Evolutionary conservation across 2,113 vertebrate species (phyloP).

Genomic region (Poeciliopsis prolifica): DNA sequence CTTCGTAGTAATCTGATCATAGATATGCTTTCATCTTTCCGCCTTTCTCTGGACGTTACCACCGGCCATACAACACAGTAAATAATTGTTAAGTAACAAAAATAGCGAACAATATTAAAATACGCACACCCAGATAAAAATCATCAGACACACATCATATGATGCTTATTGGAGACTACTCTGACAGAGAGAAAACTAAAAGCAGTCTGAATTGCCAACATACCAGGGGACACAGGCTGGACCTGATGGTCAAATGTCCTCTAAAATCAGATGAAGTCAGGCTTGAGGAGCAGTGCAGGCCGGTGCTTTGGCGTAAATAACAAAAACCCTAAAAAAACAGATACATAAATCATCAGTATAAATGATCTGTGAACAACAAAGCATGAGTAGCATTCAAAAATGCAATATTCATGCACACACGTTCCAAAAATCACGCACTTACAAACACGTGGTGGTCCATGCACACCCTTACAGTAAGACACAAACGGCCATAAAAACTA

Average conservation of each 20-base stretch:
- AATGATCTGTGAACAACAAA: conserved; percentile 49
- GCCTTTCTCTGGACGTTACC: background rate
- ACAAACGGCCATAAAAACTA: conserved; percentile 57
- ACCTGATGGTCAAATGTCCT: conserved; percentile 67
- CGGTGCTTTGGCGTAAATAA: conserved; percentile 58
- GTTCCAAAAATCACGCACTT: conserved; percentile 50
- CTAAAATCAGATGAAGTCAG: conserved; percentile 74
- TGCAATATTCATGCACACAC: conserved; percentile 36
- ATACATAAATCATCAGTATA: conserved; percentile 57
- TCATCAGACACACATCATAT: background rate
- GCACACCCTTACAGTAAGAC: conserved; percentile 44
- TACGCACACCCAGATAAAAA: conserved; percentile 5
- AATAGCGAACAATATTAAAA: conserved; percentile 8
- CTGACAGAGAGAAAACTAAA: conserved; percentile 39
- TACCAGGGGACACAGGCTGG: conserved; percentile 62
- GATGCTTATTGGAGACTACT: conserved; percentile 17
- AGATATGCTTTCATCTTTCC: background rate
- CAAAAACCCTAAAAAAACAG: conserved; percentile 61
- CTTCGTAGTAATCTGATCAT: background rate
- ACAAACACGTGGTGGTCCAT: conserved; percentile 60
- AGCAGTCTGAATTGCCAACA: conserved; percentile 68
- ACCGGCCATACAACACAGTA: background rate
- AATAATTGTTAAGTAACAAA: conserved; percentile 4
- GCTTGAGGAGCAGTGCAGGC: conserved; percentile 73
- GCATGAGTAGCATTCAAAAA: conserved; percentile 46